Base-by-base conservation (phyloP, 2,888 invertebrate species). In the Syrista parreyssii region DNA sequence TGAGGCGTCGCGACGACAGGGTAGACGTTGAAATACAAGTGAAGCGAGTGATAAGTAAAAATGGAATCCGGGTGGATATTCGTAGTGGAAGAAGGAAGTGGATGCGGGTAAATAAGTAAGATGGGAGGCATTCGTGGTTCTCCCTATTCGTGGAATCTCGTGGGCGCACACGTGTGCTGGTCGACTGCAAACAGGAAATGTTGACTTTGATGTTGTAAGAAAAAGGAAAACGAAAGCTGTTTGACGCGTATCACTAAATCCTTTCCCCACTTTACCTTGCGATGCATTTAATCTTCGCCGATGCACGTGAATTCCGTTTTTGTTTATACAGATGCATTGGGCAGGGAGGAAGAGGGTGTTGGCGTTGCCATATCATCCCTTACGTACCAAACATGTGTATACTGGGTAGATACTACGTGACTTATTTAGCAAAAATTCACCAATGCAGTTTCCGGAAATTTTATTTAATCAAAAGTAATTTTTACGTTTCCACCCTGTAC, bases 211-310 rank as follows among this genome's bases (percentile, higher is more conserved):
- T 73, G 34, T 73, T 32, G 73, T 32, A 34, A 32, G 73, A 33
- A 36, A 36, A 12, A 4, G 36, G 3, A 36, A 12, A 36, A 36
- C 11, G 12, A 11, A 36, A 12, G 33, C 11, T 32, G 15, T 23
- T 12, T 23, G 33, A 15, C 73, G 73, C n/a, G 33, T 73, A 73
- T 73, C 73, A 34, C 34, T 12, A 33, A 73, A 73, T 73, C 73
- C 73, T 73, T 73, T 73, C 4, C 3, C 4, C 36, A 36, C 36
- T 36, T 36, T 36, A 3, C 33, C 12, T 31, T 3, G 30, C 68
- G 68, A 68, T 31, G 75, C 75, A 33, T 75, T 75, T 75, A 31
- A 75, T 76, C 76, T 30, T n/a, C 35, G 76, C 0, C 68, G 31
- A 40, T 68, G 36, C 36, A 12, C 36, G 75, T 75, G 55, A 75